Evolutionary conservation across 1,140 invertebrate genomes (phyloP).

Genomic region (Mamestra configurata): DNA sequence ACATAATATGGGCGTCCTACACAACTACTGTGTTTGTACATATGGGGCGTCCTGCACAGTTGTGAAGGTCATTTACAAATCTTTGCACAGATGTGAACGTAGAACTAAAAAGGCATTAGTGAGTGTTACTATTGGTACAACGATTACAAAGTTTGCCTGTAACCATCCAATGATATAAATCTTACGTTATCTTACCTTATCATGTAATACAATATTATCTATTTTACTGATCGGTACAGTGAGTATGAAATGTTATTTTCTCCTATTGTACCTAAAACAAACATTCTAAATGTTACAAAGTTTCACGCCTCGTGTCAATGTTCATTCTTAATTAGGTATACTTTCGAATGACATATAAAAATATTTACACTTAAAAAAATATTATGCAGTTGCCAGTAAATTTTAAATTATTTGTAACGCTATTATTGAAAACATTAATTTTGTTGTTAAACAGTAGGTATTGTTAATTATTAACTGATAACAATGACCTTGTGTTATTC

Average conservation of each 20-base stretch:
- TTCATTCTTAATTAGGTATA: background rate
- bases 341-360: too few relatives aligned
- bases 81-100: background rate
- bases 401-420: background rate
- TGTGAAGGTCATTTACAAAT: background rate
- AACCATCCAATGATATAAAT: conserved; percentile 18
- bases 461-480: conserved; percentile 31
- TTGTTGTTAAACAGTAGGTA: conserved; percentile 28
- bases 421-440: conserved; percentile 35
- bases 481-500: conserved; percentile 51
- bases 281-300: background rate
- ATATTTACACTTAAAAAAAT: background rate
- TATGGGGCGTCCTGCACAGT: too few relatives aligned
- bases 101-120: background rate
- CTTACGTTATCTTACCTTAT: conserved; percentile 35
- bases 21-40: too few relatives aligned
- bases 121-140: background rate
- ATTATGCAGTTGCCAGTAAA: background rate
- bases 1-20: too few relatives aligned
- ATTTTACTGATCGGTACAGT: conserved; percentile 13
- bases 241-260: background rate
- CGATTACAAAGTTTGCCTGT: conserved; percentile 13
- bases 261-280: background rate
- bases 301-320: background rate
- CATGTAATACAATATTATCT: conserved; percentile 37